Percentiles rank a stretch among this genome's conserved stretches.
phyloP scores from a whole-genome alignment of 2,797 vertebrate genomes.

The Anguilla obscura region DNA sequence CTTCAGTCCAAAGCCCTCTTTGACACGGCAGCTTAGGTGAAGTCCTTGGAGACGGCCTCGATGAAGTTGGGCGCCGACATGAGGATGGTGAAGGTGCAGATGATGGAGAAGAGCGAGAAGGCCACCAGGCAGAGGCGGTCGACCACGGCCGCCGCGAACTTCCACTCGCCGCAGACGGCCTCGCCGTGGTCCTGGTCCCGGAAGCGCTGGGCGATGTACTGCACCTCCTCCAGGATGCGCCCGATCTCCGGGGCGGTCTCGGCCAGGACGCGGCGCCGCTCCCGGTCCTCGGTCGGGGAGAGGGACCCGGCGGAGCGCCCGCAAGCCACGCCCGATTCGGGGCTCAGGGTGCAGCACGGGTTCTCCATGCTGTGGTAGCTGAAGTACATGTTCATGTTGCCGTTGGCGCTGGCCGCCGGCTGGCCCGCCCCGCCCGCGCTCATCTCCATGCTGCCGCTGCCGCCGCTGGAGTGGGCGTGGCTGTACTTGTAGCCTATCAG shows the following conservation, averaged over 20 bases:
- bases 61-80: conserved; percentile 93
- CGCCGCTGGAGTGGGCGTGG: conserved; percentile 70
- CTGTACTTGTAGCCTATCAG: conserved; percentile 60
- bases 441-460: conserved; percentile 78
- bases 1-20: neutral
- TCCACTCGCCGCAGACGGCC: conserved; percentile 88
- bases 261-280: conserved; percentile 67
- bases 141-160: conserved; percentile 89
- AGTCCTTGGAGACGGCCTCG: conserved; percentile 90
- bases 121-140: conserved; percentile 88
- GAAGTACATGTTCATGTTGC: conserved; percentile 78
- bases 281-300: conserved; percentile 65
- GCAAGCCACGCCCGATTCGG: conserved; percentile 68
- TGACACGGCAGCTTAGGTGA: conserved; percentile 66
- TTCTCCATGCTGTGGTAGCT: conserved; percentile 77
- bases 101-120: conserved; percentile 89
- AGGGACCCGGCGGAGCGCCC: conserved; percentile 51
- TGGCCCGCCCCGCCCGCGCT: conserved; percentile 71
- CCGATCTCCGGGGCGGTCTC: conserved; percentile 75
- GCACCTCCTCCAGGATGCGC: conserved; percentile 85
- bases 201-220: conserved; percentile 84
- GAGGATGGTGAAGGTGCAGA: conserved; percentile 89
- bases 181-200: conserved; percentile 84
- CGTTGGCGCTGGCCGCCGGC: conserved; percentile 68
- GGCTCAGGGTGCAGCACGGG: conserved; percentile 71